These are phyloP conservation scores for Sebastes ruberrimus DNA, from an alignment of 2,797 vertebrate species.

Conservation along the genomic window DNA sequence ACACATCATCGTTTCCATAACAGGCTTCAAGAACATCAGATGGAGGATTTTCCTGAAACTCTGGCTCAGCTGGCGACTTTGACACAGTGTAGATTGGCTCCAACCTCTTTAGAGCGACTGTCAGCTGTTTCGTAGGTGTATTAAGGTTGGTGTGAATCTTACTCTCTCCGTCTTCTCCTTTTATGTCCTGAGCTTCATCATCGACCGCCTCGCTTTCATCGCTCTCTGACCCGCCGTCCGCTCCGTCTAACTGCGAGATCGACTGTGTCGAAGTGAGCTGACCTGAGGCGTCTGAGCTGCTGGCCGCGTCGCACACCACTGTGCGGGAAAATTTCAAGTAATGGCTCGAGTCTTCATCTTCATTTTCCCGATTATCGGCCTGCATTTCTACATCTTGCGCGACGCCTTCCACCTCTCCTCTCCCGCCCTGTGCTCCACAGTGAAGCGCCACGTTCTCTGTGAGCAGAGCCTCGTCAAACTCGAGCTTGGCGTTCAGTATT, in stretches of 20 bases:
- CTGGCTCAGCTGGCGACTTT: constrained; percentile 9
- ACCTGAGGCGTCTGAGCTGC: constrained; percentile 51
- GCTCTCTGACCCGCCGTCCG: constrained; percentile 89
- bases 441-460: constrained; percentile 80
- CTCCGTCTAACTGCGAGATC: constrained; percentile 90
- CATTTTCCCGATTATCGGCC: constrained; percentile 32
- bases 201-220: constrained; percentile 75
- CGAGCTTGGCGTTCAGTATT: constrained; percentile 85
- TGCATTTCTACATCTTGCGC: constrained; percentile 39
- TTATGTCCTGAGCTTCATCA: constrained; percentile 41
- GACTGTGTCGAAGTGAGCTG: constrained; percentile 67
- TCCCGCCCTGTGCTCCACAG: constrained; percentile 62
- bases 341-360: constrained; percentile 79
- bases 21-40: constrained; percentile 32
- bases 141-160: constrained; percentile 18
- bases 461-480: constrained; percentile 88
- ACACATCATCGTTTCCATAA: constrained; percentile 37
- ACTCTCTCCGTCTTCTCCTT: background rate
- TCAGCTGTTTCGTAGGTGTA: constrained; percentile 66
- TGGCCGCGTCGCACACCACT: constrained; percentile 76
- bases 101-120: constrained; percentile 56
- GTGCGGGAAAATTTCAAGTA: constrained; percentile 87
- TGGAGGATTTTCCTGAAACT: constrained; percentile 7
- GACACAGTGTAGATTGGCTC: constrained; percentile 51
- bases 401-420: constrained; percentile 49